Evolutionary conservation across 2,113 vertebrate species (phyloP), one percentile per base, ranked within the genome.

Genomic region (Solea solea): DNA sequence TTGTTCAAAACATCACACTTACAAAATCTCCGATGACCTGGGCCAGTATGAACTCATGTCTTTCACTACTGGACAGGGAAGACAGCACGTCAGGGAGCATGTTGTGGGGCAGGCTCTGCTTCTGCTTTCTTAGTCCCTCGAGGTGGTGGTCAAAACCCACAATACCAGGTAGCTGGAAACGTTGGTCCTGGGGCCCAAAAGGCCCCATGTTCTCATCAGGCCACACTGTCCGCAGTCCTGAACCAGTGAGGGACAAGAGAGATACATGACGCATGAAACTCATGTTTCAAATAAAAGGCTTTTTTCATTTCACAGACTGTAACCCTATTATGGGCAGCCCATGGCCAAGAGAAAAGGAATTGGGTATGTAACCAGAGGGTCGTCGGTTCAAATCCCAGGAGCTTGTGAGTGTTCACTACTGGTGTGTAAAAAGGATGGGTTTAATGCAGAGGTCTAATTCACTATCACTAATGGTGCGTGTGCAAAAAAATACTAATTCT

Each of bases 151-250:
- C 95, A 73, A 98, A 98, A 0, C 95, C 96, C 28, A 95, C 90
- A 8, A 96, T 96, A 4, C 96, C 95, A 0, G 96, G 96, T 64
- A 98, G 89, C 72, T 94, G 96, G 86, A 97, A 96, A 15, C 95
- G 91, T 76, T 95, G 94, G 83, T 99, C 96, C 69, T 96, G 95
- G 65, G 95, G 95, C 11, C 95, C 95, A 69, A 96, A 96, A 0
- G 94, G 95, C 3, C 95, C 96, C 95, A 95, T 96, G 28, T 39
- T 89, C 84, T 97, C 95, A 82, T 97, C 96, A 0, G 95, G 96
- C 96, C 95, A 96, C 5, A 96, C 91, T 4, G 95, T 96, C 70
- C 88, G 92, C 9, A 91, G 91, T 59, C 92, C 97, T 98, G 50
- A 52, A n/a, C 54, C 64, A 60, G 58, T 8, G 13, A 48, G 41